Percentiles rank a stretch among this genome's conserved stretches.
Conservation (phyloP, 2,888 invertebrate species). For the Plagiodera versicolora region DNA sequence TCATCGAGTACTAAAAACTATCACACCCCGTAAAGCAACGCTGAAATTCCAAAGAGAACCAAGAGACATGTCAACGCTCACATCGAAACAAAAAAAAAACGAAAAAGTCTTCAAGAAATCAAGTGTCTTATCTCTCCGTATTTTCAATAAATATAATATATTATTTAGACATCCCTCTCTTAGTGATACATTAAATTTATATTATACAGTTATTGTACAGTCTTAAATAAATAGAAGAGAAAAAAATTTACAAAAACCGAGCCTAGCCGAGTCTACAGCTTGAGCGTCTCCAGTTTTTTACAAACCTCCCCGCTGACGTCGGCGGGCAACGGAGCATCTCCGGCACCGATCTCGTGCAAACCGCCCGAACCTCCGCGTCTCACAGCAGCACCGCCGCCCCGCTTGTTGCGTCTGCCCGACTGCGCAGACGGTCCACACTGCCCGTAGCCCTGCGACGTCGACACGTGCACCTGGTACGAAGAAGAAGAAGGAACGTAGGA, state of each 20-base stretch:
- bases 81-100: constrained; percentile 13
- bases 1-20: too few relatives aligned
- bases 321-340: constrained; percentile 50
- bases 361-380: constrained; percentile 23
- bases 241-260: constrained; percentile 27
- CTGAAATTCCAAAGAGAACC: background rate
- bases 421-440: constrained; percentile 23
- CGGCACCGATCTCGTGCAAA: constrained; percentile 51
- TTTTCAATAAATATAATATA: constrained; percentile 34
- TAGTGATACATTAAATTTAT: constrained; percentile 34
- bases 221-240: constrained; percentile 34
- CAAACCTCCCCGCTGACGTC: constrained; percentile 42
- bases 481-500: constrained; percentile 18
- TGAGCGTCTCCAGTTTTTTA: constrained; percentile 51
- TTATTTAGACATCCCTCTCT: constrained; percentile 27
- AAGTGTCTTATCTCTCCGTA: constrained; percentile 11
- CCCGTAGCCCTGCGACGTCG: constrained; percentile 27
- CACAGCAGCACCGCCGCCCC: constrained; percentile 23
- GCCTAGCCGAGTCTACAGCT: constrained; percentile 33
- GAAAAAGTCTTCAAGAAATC: constrained; percentile 11
- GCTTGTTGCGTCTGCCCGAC: constrained; percentile 25
- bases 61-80: background rate
- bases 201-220: constrained; percentile 33
- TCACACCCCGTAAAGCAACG: too few relatives aligned
- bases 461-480: constrained; percentile 30